These are phyloP conservation scores for Crematogaster levior DNA, from an alignment of 2,888 invertebrate genomes.

Conservation along the genomic window DNA sequence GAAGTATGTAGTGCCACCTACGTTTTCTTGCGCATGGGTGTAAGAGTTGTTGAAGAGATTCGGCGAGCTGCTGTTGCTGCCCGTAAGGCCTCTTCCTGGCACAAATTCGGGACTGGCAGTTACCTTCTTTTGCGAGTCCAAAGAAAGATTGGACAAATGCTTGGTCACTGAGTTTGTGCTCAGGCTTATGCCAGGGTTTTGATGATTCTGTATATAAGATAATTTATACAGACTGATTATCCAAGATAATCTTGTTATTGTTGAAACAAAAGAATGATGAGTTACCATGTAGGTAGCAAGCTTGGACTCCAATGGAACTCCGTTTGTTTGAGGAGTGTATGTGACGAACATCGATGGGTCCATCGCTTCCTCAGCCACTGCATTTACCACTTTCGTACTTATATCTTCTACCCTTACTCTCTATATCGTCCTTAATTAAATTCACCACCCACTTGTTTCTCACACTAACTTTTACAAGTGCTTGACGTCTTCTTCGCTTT, in stretches of 20 bases:
- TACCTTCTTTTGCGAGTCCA: constrained; percentile 83
- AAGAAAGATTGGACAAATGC: constrained; percentile 83
- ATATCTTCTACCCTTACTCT: constrained; percentile 61
- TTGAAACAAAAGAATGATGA: constrained; percentile 21
- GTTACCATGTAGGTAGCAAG: constrained; percentile 93
- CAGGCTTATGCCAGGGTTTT: constrained; percentile 79
- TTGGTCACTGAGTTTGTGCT: constrained; percentile 82
- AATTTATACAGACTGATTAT: constrained; percentile 61
- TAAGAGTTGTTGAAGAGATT: constrained; percentile 84
- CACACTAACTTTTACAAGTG: constrained; percentile 25
- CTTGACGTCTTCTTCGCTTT: constrained; percentile 19
- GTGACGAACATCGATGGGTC: constrained; percentile 91
- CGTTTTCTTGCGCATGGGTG: constrained; percentile 91
- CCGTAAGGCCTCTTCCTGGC: constrained; percentile 80
- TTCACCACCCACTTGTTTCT: constrained; percentile 40
- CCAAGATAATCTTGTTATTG: background rate
- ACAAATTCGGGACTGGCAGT: constrained; percentile 82
- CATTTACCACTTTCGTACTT: constrained; percentile 80
- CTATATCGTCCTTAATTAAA: constrained; percentile 50
- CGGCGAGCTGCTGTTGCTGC: constrained; percentile 83
- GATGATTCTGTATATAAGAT: constrained; percentile 82
- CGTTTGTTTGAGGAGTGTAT: constrained; percentile 89
- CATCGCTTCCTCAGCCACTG: constrained; percentile 87
- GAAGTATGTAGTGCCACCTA: constrained; percentile 98
- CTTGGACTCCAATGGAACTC: constrained; percentile 94